These are phyloP conservation scores for Gallinago paraguaiae DNA, from an alignment of 2,113 vertebrate species.

Conservation along the genomic window DNA sequence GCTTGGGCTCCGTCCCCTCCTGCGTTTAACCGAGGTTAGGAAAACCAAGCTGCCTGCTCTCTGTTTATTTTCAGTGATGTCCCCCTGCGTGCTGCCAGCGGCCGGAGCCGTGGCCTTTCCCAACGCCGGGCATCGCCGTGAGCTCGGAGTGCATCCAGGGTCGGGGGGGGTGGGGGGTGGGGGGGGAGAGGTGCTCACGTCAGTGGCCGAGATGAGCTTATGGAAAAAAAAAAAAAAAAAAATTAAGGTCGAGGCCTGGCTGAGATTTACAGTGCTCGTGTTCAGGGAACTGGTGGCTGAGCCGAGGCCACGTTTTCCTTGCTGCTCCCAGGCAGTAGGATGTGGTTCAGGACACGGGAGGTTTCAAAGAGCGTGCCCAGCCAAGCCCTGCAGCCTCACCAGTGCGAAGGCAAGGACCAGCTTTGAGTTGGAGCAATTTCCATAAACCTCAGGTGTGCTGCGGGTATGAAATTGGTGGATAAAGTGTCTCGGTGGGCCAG, in stretches of 20 bases:
- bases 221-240: slow-evolving; percentile 37
- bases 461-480: background rate
- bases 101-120: slow-evolving; percentile 18
- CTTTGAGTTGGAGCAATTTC: background rate
- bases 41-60: slow-evolving; percentile 48
- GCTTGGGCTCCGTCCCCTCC: slow-evolving; percentile 44
- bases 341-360: background rate
- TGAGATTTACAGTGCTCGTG: slow-evolving; percentile 1
- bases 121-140: background rate
- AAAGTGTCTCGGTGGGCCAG: background rate
- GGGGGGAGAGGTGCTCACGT: background rate
- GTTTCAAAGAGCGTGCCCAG: background rate
- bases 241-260: background rate
- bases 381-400: background rate
- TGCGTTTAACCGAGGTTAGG: slow-evolving; percentile 54
- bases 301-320: background rate
- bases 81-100: slow-evolving; percentile 35
- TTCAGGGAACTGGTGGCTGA: background rate
- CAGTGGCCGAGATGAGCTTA: background rate
- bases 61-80: slow-evolving; percentile 67
- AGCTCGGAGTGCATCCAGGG: background rate
- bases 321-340: background rate
- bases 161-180: background rate
- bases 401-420: background rate
- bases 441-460: background rate